Conservation (phyloP, 2,888 invertebrate genomes). For the Ennomos erosarius region DNA sequence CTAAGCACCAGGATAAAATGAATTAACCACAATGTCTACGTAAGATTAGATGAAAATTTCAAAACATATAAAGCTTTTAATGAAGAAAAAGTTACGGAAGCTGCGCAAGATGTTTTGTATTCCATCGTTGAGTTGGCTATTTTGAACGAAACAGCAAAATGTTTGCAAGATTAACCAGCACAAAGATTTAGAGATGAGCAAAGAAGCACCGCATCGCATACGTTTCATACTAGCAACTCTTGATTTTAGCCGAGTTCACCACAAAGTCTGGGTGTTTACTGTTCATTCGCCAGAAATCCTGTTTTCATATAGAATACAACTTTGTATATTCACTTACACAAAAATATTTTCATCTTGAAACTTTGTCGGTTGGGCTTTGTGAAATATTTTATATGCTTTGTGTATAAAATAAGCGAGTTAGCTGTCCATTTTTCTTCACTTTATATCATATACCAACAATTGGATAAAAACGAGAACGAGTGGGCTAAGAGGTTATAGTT, state of each 20-base stretch:
- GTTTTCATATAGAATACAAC: conserved; percentile 47
- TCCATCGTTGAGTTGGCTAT: too few species aligned
- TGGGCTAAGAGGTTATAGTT: too few species aligned
- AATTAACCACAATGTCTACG: too few species aligned
- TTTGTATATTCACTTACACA: conserved; percentile 41
- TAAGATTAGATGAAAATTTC: too few species aligned
- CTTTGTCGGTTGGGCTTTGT: conserved; percentile 8
- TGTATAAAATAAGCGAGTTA: too few species aligned
- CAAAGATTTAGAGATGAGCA: conserved; percentile 15
- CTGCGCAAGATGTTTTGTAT: too few species aligned
- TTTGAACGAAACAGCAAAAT: conserved; percentile 9
- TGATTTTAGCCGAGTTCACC: conserved; percentile 26
- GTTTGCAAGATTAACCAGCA: conserved; percentile 6
- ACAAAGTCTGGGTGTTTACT: conserved; percentile 47
- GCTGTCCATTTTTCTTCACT: too few species aligned
- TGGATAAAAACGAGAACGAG: too few species aligned
- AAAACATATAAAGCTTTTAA: too few species aligned
- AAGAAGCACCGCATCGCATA: conserved; percentile 14
- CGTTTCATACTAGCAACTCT: conserved; percentile 17
- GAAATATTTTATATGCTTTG: not conserved
- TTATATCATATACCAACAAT: too few species aligned
- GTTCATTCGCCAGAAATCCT: conserved; percentile 50
- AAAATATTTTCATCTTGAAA: conserved; percentile 34
- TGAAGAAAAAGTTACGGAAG: too few species aligned
- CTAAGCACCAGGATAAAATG: too few species aligned